phyloP scores from a whole-genome alignment of 35 echinoderm and acorn worm species.

The Heliocidaris erythrogramma region DNA sequence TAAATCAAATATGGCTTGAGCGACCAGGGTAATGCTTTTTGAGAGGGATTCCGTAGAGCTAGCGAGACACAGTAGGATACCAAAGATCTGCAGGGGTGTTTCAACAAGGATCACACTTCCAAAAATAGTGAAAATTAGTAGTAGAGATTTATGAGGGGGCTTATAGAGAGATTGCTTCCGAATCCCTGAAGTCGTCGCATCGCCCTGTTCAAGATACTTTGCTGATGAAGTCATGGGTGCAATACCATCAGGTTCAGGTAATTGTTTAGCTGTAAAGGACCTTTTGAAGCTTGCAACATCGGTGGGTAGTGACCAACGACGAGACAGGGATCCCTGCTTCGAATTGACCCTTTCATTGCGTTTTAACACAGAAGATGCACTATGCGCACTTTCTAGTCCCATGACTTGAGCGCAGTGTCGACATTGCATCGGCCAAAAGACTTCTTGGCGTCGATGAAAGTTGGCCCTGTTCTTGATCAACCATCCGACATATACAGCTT shows the following conservation, averaged over 20 bases:
- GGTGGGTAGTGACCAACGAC: neutral
- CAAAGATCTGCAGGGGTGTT: neutral
- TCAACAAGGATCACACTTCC: neutral
- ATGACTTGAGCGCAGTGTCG: neutral
- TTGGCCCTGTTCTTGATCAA: neutral
- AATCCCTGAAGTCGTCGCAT: neutral
- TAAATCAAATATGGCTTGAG: neutral
- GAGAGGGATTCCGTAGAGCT: neutral
- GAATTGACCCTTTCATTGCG: neutral
- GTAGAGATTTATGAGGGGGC: neutral
- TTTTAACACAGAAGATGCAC: too few relatives aligned
- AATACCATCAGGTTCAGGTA: neutral
- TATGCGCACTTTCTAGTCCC: neutral
- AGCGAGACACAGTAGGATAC: neutral
- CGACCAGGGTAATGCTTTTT: neutral
- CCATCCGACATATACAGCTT: neutral
- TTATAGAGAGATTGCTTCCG: neutral
- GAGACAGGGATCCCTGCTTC: neutral
- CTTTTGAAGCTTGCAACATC: neutral
- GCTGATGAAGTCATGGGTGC: too few relatives aligned
- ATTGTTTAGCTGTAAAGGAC: neutral
- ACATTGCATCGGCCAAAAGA: neutral
- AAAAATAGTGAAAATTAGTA: neutral
- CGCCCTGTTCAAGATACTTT: neutral
- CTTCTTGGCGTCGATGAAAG: neutral